These are phyloP conservation scores for Crotalus tigris DNA, from an alignment of 2,113 vertebrate genomes.

Conservation along the genomic window DNA sequence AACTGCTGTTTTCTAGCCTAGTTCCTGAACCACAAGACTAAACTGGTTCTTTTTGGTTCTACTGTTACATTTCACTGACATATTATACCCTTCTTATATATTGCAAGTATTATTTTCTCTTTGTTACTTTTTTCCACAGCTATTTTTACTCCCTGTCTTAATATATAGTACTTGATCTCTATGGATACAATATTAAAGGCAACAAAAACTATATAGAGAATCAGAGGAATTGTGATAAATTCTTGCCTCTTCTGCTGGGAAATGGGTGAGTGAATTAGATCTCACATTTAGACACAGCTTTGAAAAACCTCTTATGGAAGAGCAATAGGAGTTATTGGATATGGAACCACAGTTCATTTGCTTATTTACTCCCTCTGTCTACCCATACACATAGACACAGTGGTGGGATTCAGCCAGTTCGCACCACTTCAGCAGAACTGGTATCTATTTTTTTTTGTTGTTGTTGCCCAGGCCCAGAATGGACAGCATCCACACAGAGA, in stretches of 20 bases:
- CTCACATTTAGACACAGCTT: neutral
- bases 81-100: neutral
- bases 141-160: neutral
- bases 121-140: neutral
- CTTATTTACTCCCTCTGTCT: neutral
- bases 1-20: neutral
- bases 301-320: neutral
- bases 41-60: neutral
- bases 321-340: neutral
- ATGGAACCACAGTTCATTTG: neutral
- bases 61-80: neutral
- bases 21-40: neutral
- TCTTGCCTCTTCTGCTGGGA: neutral
- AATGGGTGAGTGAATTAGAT: neutral
- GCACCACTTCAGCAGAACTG: no score
- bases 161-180: neutral
- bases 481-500: no score
- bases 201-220: neutral
- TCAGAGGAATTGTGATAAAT: neutral
- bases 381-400: neutral
- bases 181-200: slow-evolving; percentile 7
- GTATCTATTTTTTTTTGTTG: no score
- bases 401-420: no score
- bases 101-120: neutral
- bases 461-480: no score